Percentiles rank a stretch among this genome's conserved stretches.
These are phyloP conservation scores for Tenualosa ilisha DNA, from an alignment of 2,797 vertebrate species.

Conservation along the genomic window DNA sequence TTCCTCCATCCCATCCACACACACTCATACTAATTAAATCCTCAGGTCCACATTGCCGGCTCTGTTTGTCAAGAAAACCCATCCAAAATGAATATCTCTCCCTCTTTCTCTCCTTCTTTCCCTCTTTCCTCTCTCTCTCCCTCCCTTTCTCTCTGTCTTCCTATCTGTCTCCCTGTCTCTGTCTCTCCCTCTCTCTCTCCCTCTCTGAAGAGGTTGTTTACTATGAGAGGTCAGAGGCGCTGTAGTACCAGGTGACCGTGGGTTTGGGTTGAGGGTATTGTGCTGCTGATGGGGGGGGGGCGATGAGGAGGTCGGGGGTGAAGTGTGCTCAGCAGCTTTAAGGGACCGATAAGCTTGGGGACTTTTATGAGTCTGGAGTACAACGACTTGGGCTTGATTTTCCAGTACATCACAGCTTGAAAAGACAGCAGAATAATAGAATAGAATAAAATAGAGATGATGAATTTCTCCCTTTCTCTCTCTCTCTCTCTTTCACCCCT, in stretches of 20 bases:
- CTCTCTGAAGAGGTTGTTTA: neutral
- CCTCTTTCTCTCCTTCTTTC: neutral
- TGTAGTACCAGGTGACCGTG: constrained; percentile 3
- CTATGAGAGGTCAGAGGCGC: neutral
- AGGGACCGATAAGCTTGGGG: neutral
- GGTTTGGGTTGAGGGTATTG: neutral
- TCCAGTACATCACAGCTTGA: neutral
- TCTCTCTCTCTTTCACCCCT: neutral
- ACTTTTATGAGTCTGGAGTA: neutral
- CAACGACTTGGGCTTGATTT: neutral
- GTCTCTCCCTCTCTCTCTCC: neutral
- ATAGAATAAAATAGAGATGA: neutral
- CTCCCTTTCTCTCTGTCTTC: neutral
- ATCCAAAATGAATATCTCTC: neutral
- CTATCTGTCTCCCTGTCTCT: neutral
- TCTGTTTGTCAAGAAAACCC: neutral
- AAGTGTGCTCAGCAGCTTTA: neutral
- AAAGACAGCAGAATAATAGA: neutral
- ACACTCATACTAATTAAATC: constrained; percentile 6
- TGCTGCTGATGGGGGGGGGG: neutral
- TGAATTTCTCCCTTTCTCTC: neutral
- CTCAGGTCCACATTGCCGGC: neutral
- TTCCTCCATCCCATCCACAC: neutral
- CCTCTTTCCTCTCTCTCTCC: neutral
- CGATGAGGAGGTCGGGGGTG: neutral